Evolutionary conservation across 2,888 invertebrate genomes (phyloP).

Genomic region (Gymnocheta viridis): DNA sequence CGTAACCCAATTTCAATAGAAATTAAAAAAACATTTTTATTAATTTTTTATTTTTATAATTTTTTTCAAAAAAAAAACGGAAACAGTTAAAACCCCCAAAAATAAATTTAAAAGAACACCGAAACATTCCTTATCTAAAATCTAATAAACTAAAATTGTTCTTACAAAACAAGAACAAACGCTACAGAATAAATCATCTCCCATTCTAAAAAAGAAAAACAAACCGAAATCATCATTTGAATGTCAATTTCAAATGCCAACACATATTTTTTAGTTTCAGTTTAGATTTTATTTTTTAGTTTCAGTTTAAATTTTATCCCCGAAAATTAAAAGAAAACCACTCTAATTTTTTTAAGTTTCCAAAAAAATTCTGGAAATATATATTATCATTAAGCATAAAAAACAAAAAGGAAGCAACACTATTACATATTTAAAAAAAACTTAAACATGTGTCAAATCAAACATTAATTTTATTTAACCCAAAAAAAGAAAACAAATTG

Average conservation of each 20-base stretch:
- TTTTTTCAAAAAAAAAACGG: no score
- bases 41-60: background rate
- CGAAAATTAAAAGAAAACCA: conserved; percentile 8
- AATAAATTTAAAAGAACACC: background rate
- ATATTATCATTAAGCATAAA: background rate
- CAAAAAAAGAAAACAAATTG: conserved; percentile 32
- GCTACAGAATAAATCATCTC: background rate
- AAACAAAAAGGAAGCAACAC: background rate
- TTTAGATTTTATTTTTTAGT: background rate
- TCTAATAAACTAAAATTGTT: background rate
- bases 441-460: conserved; percentile 55
- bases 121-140: background rate
- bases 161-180: background rate
- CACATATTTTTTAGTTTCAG: background rate
- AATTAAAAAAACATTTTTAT: background rate
- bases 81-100: background rate
- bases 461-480: conserved; percentile 20
- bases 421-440: conserved; percentile 21
- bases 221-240: conserved; percentile 36
- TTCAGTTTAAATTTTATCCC: background rate
- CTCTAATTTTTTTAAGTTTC: background rate
- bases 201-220: background rate
- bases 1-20: conserved; percentile 6
- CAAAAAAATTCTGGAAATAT: background rate
- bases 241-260: conserved; percentile 41